Percentiles rank a stretch among this genome's conserved stretches.
These are phyloP conservation scores for Drosophila silvestris DNA, from an alignment of 2,888 invertebrate genomes.

Conservation along the genomic window DNA sequence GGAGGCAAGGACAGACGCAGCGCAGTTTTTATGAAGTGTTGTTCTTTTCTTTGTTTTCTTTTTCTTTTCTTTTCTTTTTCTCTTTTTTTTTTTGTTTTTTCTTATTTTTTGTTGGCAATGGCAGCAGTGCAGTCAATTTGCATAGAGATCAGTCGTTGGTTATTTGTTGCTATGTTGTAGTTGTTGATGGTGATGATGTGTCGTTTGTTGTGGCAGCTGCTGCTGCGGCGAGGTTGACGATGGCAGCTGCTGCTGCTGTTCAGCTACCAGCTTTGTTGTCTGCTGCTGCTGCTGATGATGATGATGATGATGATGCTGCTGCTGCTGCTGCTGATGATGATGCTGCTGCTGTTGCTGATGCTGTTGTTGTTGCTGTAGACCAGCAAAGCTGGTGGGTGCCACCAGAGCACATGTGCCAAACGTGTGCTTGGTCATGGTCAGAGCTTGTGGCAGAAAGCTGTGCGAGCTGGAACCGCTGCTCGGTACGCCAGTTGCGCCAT, in stretches of 20 bases:
- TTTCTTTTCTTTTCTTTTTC: constrained; percentile 21
- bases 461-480: constrained; percentile 56
- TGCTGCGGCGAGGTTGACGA: constrained; percentile 33
- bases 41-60: constrained; percentile 21
- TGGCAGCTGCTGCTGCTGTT: constrained; percentile 31
- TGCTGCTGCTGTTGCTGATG: constrained; percentile 23
- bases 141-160: constrained; percentile 82
- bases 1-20: constrained; percentile 53
- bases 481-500: constrained; percentile 39
- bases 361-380: constrained; percentile 56
- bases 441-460: constrained; percentile 55
- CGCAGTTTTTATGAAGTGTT: constrained; percentile 23
- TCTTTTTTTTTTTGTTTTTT: constrained; percentile 18
- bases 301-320: constrained; percentile 54
- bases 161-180: constrained; percentile 63
- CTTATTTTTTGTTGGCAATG: constrained; percentile 52
- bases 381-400: constrained; percentile 61
- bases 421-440: constrained; percentile 82
- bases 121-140: constrained; percentile 80
- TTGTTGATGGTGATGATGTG: constrained; percentile 42
- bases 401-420: constrained; percentile 84
- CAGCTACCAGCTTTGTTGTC: constrained; percentile 23
- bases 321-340: constrained; percentile 23
- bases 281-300: constrained; percentile 24
- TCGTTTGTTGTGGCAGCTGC: constrained; percentile 4